These are phyloP conservation scores for Parelbella ahira DNA, from an alignment of 2,888 invertebrate species.

Conservation along the genomic window DNA sequence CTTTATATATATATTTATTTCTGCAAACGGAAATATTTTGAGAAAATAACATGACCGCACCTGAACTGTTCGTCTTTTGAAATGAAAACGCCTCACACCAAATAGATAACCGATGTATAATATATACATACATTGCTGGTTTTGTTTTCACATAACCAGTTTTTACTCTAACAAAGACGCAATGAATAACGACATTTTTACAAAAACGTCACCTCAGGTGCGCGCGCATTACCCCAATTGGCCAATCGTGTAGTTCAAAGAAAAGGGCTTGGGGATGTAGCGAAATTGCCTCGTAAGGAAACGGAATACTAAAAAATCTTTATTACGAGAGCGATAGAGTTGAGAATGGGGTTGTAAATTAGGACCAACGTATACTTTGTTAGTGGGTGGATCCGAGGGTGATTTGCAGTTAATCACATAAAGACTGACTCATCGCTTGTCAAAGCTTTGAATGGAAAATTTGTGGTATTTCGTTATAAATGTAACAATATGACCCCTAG, in stretches of 20 bases:
- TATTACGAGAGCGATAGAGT: constrained; percentile 9
- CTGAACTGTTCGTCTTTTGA: constrained; percentile 11
- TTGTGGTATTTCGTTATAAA: constrained; percentile 7
- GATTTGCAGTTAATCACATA: constrained; percentile 20
- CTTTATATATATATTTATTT: too few relatives aligned
- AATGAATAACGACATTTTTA: too few relatives aligned
- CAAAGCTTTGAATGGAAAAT: constrained; percentile 4
- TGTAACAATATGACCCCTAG: too few relatives aligned
- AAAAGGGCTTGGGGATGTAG: constrained; percentile 29
- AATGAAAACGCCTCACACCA: constrained; percentile 14
- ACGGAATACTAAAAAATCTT: constrained; percentile 5
- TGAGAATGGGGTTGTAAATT: constrained; percentile 11
- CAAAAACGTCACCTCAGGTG: too few relatives aligned
- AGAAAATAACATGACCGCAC: too few relatives aligned
- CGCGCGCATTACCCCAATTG: constrained; percentile 47
- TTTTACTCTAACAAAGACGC: too few relatives aligned
- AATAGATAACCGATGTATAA: neutral
- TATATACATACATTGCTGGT: constrained; percentile 5
- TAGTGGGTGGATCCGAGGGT: constrained; percentile 12
- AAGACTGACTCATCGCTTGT: constrained; percentile 19
- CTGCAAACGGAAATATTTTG: too few relatives aligned
- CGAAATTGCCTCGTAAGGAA: constrained; percentile 20
- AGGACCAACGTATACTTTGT: constrained; percentile 13
- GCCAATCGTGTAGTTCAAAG: constrained; percentile 41
- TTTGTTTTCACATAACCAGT: neutral